Evolutionary conservation across 2,113 vertebrate genomes (phyloP), one percentile per base, ranked within the genome.

Genomic region (Myotis brandtii): DNA sequence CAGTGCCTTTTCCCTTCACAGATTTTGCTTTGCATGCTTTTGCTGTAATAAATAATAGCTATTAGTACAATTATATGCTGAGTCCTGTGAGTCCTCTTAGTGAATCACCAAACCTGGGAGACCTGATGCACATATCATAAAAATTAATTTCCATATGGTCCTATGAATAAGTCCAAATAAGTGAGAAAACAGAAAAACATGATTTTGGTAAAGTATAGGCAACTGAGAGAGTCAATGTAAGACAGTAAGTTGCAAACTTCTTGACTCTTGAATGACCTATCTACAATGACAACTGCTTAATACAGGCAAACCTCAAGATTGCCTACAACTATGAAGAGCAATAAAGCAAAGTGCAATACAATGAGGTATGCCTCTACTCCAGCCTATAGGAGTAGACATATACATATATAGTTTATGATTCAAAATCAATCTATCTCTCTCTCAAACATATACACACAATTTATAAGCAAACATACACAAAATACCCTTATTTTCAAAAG

Each of bases 111-210:
- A 59, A 73, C 4, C 1, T 77, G 37, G 69, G 87, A 82, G 46
- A 34, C 12, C 17, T 25, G 54, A 93, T 3, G 21, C 34, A 77
- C 18, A 6, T 83, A 81, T 66, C 59, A 93, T 66, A 69, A 91
- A 92, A 89, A 50, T 62, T 48, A 59, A 92, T 81, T 50, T 89
- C 73, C 46, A 75, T 18, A 25, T 75, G 16, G 10, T 80, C 52
- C 27, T 88, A 37, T 67, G 79, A 95, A 10, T 91, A 93, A 91
- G 9, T 72, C 25, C 27, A 91, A 91, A 64, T 84, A 91, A 91
- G 50, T 32, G 54, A 88, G 23, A 89, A 77, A 86, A 83, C 27
- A 83, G 77, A 62, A 14, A 88, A 89, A 56, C 8, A 94, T 77
- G 46, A 88, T 46, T 80, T 75, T 81, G 34, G 48, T 70, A 89